Percentiles rank a stretch among this genome's conserved stretches.
These are phyloP conservation scores for Pomatostomus ruficeps DNA, from an alignment of 2,113 vertebrate species.

Conservation along the genomic window DNA sequence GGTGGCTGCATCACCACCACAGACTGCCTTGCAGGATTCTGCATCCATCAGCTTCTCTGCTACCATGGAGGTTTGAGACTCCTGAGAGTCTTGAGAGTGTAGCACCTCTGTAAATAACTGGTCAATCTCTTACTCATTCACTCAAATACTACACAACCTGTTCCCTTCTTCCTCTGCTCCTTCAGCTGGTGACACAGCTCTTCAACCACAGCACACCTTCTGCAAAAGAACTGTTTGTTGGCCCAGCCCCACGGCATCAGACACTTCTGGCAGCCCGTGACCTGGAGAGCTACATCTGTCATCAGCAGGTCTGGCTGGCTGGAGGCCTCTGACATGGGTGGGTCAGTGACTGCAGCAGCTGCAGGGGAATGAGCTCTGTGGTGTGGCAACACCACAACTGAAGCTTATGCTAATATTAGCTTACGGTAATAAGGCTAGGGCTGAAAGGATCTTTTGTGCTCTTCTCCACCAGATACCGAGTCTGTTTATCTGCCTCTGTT, in stretches of 20 bases:
- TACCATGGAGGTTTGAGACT: not conserved
- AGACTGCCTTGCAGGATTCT: not conserved
- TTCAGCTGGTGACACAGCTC: not conserved
- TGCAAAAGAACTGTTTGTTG: not conserved
- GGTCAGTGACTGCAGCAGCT: not conserved
- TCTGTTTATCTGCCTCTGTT: not conserved
- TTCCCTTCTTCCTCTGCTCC: not conserved
- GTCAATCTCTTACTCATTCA: not conserved
- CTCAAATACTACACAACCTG: not conserved
- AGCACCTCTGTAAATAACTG: not conserved
- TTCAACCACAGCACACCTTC: not conserved
- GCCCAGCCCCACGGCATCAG: not conserved
- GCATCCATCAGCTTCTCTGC: not conserved
- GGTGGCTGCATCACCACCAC: too few species aligned
- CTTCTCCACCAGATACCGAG: not conserved
- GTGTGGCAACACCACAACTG: not conserved
- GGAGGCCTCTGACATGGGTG: not conserved
- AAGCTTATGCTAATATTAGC: not conserved
- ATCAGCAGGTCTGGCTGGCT: not conserved
- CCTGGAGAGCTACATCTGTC: not conserved
- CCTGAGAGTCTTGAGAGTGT: not conserved
- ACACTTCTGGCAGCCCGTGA: not conserved
- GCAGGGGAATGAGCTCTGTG: not conserved
- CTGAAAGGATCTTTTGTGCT: not conserved
- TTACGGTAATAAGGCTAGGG: not conserved